Evolutionary conservation across 2,113 vertebrate species (phyloP).

Genomic region (Tachycineta bicolor): DNA sequence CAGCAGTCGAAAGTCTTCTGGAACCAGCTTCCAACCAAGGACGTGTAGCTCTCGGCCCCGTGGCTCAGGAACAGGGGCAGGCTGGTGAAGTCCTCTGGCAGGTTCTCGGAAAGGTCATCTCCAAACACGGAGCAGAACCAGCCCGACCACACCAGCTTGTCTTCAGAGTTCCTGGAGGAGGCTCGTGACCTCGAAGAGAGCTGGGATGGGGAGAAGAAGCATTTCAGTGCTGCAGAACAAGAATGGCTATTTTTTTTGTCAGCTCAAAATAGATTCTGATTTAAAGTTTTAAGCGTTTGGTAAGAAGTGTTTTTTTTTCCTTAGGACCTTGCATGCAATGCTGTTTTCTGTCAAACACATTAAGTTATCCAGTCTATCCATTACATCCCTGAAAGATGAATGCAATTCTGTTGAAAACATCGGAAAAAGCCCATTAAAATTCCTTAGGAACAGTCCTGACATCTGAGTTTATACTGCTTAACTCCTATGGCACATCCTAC

Average conservation of each 20-base stretch:
- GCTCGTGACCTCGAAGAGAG: not conserved
- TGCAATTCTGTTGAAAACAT: not conserved
- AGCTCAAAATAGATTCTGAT: not conserved
- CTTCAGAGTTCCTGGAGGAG: slow-evolving; percentile 64
- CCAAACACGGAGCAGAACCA: slow-evolving; percentile 86
- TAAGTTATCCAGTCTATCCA: not conserved
- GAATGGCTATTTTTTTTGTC: not conserved
- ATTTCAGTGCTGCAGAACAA: not conserved
- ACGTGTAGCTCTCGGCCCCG: slow-evolving; percentile 78
- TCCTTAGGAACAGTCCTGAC: not conserved
- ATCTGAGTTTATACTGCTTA: not conserved
- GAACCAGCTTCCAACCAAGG: slow-evolving; percentile 87
- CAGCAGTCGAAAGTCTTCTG: slow-evolving; percentile 89
- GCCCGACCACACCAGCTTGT: slow-evolving; percentile 84
- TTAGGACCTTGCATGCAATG: not conserved
- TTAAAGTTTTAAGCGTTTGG: not conserved
- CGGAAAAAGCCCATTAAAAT: not conserved
- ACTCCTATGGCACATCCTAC: not conserved
- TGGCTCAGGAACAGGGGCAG: slow-evolving; percentile 86
- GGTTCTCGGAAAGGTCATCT: slow-evolving; percentile 76
- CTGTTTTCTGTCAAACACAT: not conserved
- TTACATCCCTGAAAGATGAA: not conserved
- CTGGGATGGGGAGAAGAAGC: not conserved
- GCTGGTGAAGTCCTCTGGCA: slow-evolving; percentile 83
- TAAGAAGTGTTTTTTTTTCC: not conserved